Evolutionary conservation across 2,113 vertebrate species (phyloP).

Genomic region (Pampusana beccarii): DNA sequence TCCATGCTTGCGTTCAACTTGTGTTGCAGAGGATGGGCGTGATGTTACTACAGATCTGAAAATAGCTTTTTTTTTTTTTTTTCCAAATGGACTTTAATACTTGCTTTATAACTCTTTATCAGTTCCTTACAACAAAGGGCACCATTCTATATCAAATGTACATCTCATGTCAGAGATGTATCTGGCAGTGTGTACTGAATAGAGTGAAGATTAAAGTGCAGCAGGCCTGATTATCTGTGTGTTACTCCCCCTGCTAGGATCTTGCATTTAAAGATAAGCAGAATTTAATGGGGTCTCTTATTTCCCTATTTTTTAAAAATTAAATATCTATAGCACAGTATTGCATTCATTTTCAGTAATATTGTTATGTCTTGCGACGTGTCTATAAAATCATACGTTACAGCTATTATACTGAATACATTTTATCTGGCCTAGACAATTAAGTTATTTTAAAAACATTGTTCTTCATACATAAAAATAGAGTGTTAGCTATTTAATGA

Average conservation of each 20-base stretch:
- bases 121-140: not conserved
- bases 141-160: not conserved
- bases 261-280: not conserved
- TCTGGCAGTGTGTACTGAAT: not conserved
- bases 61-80: constrained; percentile 17
- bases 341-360: not conserved
- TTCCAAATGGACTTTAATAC: not conserved
- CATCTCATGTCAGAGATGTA: not conserved
- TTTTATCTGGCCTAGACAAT: constrained; percentile 43
- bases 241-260: not conserved
- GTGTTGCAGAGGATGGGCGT: not conserved
- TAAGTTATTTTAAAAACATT: constrained; percentile 59
- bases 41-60: not conserved
- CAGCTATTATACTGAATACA: constrained; percentile 5
- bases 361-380: not conserved
- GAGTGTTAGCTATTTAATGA: constrained; percentile 53
- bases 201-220: not conserved
- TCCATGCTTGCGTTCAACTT: not conserved
- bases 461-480: constrained; percentile 47
- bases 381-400: constrained; percentile 4
- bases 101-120: constrained; percentile 24
- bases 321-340: not conserved
- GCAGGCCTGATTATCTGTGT: not conserved
- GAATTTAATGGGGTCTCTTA: not conserved
- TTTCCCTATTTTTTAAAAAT: not conserved